Conservation (phyloP, 2,113 vertebrate genomes). For the Aptenodytes forsteri region DNA sequence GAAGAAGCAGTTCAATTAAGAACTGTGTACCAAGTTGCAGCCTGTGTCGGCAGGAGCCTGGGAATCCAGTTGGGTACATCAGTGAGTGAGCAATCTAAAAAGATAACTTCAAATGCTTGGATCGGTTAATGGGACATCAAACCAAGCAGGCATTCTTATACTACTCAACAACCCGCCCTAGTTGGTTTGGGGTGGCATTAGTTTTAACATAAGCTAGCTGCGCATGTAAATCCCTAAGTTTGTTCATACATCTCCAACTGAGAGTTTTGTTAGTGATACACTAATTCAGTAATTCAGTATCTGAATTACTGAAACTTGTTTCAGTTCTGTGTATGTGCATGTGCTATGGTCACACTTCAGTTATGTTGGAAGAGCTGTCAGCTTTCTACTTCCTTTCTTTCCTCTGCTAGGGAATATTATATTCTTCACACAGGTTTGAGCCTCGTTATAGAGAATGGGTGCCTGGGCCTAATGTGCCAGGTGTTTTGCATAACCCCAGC, state of each 20-base stretch:
- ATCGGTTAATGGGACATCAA: neutral
- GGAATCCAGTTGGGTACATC: neutral
- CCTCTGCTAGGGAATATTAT: neutral
- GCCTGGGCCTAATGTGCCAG: neutral
- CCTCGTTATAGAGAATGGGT: neutral
- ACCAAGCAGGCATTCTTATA: neutral
- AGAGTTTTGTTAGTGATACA: neutral
- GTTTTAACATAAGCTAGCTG: neutral
- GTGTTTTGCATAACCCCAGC: neutral
- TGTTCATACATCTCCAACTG: neutral
- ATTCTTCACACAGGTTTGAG: neutral
- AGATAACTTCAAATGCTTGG: neutral
- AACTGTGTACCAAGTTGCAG: neutral
- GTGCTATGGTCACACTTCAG: neutral
- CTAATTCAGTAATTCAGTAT: neutral
- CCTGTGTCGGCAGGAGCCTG: neutral
- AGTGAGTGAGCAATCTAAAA: neutral
- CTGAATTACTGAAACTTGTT: neutral
- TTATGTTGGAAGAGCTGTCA: neutral
- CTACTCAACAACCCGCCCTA: neutral
- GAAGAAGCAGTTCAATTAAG: neutral
- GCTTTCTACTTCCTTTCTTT: neutral
- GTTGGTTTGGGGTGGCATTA: neutral
- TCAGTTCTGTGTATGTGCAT: fast-evolving
- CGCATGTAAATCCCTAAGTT: neutral